Evolutionary conservation across 1,140 invertebrate species (phyloP), one percentile per base, ranked within the genome.

Genomic region (Rhynchophorus ferrugineus): DNA sequence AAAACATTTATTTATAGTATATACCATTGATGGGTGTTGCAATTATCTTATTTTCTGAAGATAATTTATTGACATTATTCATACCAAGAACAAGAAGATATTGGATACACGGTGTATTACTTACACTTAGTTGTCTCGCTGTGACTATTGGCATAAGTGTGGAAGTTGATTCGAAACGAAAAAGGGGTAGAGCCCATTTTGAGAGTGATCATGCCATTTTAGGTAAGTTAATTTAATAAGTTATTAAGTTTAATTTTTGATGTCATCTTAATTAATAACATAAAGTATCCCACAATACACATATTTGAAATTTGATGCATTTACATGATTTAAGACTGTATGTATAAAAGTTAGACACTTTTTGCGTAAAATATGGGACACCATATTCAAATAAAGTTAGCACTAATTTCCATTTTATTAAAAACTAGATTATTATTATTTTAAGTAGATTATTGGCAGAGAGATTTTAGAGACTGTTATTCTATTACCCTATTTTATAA

Each of bases 1-100:
- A 11, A 29, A 29, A 6, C 5, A 29, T 5, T 29, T 29, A 29
- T 29, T 50, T 50, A 34, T 19, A 60, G 58, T 58, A 58, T 22
- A 13, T 58, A 22, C 56, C 56, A 8, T 47, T 60, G 11, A 60
- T 60, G 58, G 58, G 56, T 3, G 45, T 45, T 35, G 56, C 45
- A 24, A 55, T 60, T 5, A 49, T 60, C 11, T 20, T 55, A 33
- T 55, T 60, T 44, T 36, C 47, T 13, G 49, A 54, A 39, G 52
- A 49, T 3, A 55, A 58, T 21, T 13, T 56, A 19, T 52, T 43
- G 29, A 50, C 37, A 11, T 17, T 51, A 5, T 13, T 45, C 9
- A 21, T 55, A 6, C 46, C 37, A 14, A 47, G 56, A 55, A 55
- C 35, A 1, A 52, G 44, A 13, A 54, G 47, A 35, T 34, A 47